These are phyloP conservation scores for Cervus canadensis DNA, from an alignment of 2,113 vertebrate species.

Conservation along the genomic window DNA sequence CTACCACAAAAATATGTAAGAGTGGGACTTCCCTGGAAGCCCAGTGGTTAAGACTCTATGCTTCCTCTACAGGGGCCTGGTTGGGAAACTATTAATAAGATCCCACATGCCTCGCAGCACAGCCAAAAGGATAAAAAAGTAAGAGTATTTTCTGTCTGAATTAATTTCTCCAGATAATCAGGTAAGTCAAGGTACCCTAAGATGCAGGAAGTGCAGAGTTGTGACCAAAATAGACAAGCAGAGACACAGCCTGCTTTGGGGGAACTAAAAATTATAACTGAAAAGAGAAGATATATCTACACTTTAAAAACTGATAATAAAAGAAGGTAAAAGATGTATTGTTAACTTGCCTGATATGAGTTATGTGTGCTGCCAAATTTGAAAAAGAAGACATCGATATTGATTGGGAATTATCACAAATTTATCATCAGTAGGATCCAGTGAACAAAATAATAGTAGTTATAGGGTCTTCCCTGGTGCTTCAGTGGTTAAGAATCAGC, in stretches of 20 bases:
- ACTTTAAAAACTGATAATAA: not conserved
- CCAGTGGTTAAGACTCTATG: not conserved
- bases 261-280: not conserved
- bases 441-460: not conserved
- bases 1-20: not conserved
- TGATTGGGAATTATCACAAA: not conserved
- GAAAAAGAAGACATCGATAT: accelerated
- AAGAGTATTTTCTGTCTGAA: not conserved
- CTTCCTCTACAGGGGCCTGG: not conserved
- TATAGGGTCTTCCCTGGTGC: not conserved
- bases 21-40: not conserved
- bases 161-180: not conserved
- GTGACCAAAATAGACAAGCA: accelerated
- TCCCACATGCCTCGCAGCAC: not conserved
- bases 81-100: not conserved
- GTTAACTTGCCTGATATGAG: too few relatives aligned
- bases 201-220: not conserved
- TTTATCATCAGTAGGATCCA: not conserved
- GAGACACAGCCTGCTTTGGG: not conserved
- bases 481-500: not conserved
- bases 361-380: not conserved
- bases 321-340: not conserved
- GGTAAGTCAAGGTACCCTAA: too few relatives aligned
- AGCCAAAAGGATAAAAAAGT: not conserved
- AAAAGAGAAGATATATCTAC: not conserved